Base-by-base conservation (phyloP, 2,888 invertebrate species). In the Chesias legatella region DNA sequence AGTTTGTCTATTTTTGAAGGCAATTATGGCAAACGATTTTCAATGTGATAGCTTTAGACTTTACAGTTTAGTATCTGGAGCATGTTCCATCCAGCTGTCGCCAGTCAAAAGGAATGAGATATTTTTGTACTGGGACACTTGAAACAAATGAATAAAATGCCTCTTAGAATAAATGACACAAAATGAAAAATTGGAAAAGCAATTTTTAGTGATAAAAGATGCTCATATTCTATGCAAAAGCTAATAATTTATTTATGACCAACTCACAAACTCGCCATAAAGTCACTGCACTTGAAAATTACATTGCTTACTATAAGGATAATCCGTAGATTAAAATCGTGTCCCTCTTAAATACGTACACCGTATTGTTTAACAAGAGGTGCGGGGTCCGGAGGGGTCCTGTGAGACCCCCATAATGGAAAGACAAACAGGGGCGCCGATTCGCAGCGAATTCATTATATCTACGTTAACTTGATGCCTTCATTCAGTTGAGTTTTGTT, bases 401-500 rank as follows among this genome's bases (percentile, higher is more conserved):
- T 66, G 29, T 13, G 71, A 75, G 78, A 69, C 55, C 55, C n/a
- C 59, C 66, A 73, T 86, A 88, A 88, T 88, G 88, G 88, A 88
- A 88, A 88, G 76, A 85, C 86, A 88, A 88, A 85, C 76, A 82
- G 75, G 80, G 82, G 78, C 50, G 69, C 60, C 67, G 72, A 70
- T 81, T 83, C 80, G 66, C 81, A 67, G 67, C 75, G 82, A 83
- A 84, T 82, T 84, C 81, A 86, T 86, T 86, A 85, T 73, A 75
- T 72, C 68, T 61, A 79, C 78, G 82, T 85, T 80, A 81, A 76
- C 64, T 75, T 73, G 67, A 36, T 35, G 28, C 23, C 28, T 20
- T 9, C 23, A 21, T 20, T 39, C 4, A 17, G 13, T 17, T 17
- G 13, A 17, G 3, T 17, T 17, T 17, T n/a, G n/a, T n/a, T n/a